A percentile compares a stretch with the other conserved stretches of the same genome.
These are phyloP conservation scores for Sciurus vulgaris DNA, from an alignment of 2,797 vertebrate genomes.

Conservation along the genomic window DNA sequence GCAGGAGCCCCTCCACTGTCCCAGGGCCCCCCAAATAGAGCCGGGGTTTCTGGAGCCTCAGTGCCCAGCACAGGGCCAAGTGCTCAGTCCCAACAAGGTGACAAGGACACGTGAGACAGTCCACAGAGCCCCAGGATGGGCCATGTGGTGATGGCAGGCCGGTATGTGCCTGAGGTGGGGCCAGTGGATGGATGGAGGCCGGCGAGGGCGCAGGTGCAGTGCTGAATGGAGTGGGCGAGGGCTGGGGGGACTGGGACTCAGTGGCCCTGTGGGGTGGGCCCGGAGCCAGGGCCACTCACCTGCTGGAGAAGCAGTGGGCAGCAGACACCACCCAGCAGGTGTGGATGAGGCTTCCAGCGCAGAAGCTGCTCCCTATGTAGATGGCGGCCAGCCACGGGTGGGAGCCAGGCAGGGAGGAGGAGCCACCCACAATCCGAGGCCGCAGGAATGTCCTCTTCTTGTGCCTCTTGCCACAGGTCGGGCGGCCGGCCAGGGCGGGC, in stretches of 20 bases:
- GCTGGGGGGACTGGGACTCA: too few species aligned
- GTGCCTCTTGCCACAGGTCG: slow-evolving; percentile 92
- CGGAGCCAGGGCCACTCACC: slow-evolving; percentile 85
- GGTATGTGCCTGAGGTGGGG: neutral
- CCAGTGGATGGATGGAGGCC: neutral
- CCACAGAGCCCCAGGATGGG: neutral
- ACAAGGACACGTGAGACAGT: neutral
- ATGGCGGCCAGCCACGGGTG: slow-evolving; percentile 97
- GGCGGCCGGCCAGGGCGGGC: slow-evolving; percentile 57
- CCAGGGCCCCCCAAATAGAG: neutral
- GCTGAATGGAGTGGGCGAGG: neutral
- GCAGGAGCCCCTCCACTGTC: neutral
- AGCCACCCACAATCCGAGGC: slow-evolving; percentile 93
- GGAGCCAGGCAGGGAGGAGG: slow-evolving; percentile 91
- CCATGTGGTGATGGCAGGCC: accelerated
- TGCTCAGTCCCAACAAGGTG: neutral
- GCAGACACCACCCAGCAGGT: slow-evolving; percentile 97
- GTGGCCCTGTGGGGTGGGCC: accelerated
- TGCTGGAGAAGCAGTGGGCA: slow-evolving; percentile 95
- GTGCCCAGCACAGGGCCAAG: neutral
- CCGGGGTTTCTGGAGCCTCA: neutral
- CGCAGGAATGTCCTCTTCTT: slow-evolving; percentile 90
- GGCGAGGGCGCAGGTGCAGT: accelerated
- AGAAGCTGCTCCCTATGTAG: slow-evolving; percentile 93
- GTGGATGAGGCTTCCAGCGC: slow-evolving; percentile 93